Percentiles rank a stretch among this genome's conserved stretches.
phyloP scores from a whole-genome alignment of 2,888 invertebrate species.

The Agrochola lota region DNA sequence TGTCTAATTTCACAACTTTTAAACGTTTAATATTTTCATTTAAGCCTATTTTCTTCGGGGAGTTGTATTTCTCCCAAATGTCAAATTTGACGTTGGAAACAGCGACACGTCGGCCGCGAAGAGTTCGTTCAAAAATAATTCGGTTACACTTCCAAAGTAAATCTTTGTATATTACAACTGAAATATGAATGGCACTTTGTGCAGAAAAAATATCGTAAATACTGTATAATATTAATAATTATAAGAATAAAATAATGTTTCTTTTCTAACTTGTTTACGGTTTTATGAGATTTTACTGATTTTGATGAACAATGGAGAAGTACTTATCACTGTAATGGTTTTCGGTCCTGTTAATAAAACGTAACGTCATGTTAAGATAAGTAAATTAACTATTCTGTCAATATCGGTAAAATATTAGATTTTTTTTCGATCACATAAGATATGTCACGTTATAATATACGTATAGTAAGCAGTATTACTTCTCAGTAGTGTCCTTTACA shows the following conservation, averaged over 20 bases:
- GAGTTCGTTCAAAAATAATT: conserved; percentile 46
- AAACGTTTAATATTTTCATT: conserved; percentile 49
- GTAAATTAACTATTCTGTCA: no score
- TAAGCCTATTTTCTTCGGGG: conserved; percentile 48
- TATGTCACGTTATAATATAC: no score
- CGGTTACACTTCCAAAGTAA: conserved; percentile 4
- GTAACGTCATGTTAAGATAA: no score
- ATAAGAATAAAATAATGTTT: background rate
- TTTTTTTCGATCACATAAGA: no score
- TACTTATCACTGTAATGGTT: background rate
- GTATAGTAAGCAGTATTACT: no score
- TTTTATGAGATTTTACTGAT: background rate
- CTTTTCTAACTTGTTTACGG: background rate
- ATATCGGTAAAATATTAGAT: no score
- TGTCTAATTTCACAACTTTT: conserved; percentile 32
- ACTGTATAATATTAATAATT: background rate
- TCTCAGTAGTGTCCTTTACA: no score
- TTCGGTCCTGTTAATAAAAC: background rate
- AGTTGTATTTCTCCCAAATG: conserved; percentile 55
- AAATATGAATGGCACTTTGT: background rate
- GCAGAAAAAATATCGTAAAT: background rate
- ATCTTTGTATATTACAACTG: background rate
- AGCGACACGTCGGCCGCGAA: conserved; percentile 62
- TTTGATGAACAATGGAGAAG: no score
- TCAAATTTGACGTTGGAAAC: conserved; percentile 63